phyloP scores from a whole-genome alignment of 1,140 invertebrate genomes.

The Reticulitermes speratus region DNA sequence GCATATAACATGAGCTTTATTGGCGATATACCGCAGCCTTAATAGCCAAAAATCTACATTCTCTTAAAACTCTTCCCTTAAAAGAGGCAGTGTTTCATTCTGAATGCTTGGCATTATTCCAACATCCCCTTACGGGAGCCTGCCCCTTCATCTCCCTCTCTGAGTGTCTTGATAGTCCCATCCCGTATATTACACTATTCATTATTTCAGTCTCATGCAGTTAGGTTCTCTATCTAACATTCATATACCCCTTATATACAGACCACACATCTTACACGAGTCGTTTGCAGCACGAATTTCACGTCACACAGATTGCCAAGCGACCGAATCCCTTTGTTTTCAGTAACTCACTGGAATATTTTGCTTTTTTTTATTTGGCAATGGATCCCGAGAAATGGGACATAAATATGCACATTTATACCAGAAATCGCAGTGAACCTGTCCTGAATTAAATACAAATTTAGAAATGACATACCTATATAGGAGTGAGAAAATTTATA shows the following conservation, averaged over 20 bases:
- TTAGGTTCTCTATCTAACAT: not conserved
- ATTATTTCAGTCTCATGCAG: slow-evolving; percentile 3
- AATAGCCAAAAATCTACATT: not conserved
- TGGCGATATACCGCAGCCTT: not conserved
- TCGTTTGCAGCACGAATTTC: not conserved
- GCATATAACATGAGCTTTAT: not conserved
- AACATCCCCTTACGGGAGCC: not conserved
- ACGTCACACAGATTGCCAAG: not conserved
- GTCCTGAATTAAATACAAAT: not conserved
- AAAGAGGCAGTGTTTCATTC: not conserved
- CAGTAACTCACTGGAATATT: not conserved
- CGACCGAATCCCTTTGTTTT: not conserved
- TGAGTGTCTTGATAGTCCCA: not conserved
- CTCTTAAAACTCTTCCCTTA: not conserved
- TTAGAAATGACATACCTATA: not conserved
- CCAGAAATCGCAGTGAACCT: not conserved
- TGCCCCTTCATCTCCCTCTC: not conserved
- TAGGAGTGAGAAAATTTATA: not conserved
- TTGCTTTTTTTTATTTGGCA: not conserved
- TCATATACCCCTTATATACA: not conserved
- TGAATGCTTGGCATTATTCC: not conserved
- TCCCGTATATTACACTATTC: not conserved
- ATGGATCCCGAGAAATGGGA: not conserved
- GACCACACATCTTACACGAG: slow-evolving; percentile 9
- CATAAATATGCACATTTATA: not conserved